Conservation (phyloP, 2,888 invertebrate species). For the Drosophila paranaensis region DNA sequence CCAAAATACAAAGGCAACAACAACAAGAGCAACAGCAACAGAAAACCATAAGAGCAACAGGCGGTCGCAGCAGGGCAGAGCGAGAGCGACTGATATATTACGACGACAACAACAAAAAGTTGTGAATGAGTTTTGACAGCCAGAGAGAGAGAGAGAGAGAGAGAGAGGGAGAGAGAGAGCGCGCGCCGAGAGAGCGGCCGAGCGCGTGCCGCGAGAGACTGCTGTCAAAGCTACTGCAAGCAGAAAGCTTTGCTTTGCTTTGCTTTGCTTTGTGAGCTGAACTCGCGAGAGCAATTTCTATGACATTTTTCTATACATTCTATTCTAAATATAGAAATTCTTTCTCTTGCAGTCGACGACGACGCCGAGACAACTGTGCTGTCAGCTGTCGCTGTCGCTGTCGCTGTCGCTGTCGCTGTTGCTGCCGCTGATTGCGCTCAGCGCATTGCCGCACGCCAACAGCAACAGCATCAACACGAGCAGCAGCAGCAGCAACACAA, state of each 20-base stretch:
- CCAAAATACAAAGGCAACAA: constrained; percentile 79
- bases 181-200: neutral
- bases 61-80: constrained; percentile 27
- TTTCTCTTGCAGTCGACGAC: constrained; percentile 36
- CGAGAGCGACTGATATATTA: constrained; percentile 16
- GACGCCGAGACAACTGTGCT: constrained; percentile 29
- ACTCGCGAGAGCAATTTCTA: neutral
- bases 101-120: constrained; percentile 48
- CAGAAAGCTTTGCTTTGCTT: neutral
- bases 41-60: constrained; percentile 61
- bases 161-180: neutral
- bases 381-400: constrained; percentile 29
- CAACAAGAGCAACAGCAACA: constrained; percentile 42
- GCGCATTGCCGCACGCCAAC: constrained; percentile 43
- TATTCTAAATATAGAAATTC: constrained; percentile 9
- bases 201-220: constrained; percentile 9
- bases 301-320: neutral
- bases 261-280: too few species aligned
- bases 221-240: constrained; percentile 9
- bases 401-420: constrained; percentile 28
- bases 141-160: neutral
- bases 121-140: constrained; percentile 53
- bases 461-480: constrained; percentile 40
- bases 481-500: constrained; percentile 32
- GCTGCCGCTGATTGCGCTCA: constrained; percentile 48